Evolutionary conservation across 2,797 vertebrate genomes (phyloP), one percentile per base, ranked within the genome.

Genomic region (Enteromius argenteus): DNA sequence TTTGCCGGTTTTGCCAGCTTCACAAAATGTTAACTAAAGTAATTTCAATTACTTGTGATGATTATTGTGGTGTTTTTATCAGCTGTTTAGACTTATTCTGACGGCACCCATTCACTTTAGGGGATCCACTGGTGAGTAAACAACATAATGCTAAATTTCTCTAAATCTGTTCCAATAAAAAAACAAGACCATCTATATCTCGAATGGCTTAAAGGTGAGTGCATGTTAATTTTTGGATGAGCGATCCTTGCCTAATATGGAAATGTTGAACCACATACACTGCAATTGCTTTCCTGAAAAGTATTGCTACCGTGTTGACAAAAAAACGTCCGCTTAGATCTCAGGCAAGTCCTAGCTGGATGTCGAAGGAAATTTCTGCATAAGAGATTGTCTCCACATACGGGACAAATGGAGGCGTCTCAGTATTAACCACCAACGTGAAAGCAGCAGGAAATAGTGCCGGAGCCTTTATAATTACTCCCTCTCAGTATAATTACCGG

Each of bases 361-460:
- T 27, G 44, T 14, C 21, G 8, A 71, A 56, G 37, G 35, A 39
- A 30, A 76, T 68, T 56, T 77, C 21, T 51, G 42, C 27, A 39
- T 5, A 27, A 30, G 27, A 46, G 23, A 64, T 32, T 64, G 39
- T 80, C 64, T 78, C 77, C 62, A 67, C 3, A 3, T n/a, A 77
- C 23, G 8, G 77, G 73, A 83, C 62, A 68, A 80, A 75, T 23
- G 5, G 85, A 86, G 42, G 71, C 64, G 46, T 83, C 80, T 85
- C 27, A 68, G 89, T 79, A 86, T 88, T 89, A 90, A 79, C 84
- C 69, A 66, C 76, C 42, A 71, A 37, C 74, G 74, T 46, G 35
- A 88, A 81, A 78, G 46, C 51, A 46, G 39, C n/a, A 37, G 79
- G 32, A 89, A 89, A 88, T 85, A 86, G 64, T 39, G 79, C 39